Base-by-base conservation (phyloP, 1,140 invertebrate species). In the Tyrophagus putrescentiae region DNA sequence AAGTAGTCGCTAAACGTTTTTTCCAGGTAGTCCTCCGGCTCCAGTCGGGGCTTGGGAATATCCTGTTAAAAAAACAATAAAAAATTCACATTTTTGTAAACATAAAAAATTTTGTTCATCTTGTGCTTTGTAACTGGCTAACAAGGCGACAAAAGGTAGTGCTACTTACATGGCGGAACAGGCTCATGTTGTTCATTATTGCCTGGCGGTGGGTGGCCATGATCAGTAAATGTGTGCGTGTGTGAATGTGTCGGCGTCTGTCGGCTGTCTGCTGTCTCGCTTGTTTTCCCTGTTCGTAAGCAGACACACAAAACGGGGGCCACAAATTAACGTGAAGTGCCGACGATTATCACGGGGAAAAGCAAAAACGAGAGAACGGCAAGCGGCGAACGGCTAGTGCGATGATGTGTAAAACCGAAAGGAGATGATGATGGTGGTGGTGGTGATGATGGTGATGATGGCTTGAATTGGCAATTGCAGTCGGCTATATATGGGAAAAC, bases 1-100 rank as follows among this genome's bases (percentile, higher is more conserved):
- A 90, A 11, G 27, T 54, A 54, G 21, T 54, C 52, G 13, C 31
- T n/a, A 4, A 54, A 54, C 13, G 52, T 54, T 13, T 31, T 28
- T 16, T 54, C 52, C 28, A 54, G 13, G 25, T 4, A 54, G 27
- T 54, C 52, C 18, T 54, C 52, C 39, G n/a, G 13, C 39, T 29
- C 21, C 13, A 27, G 25, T 34, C n/a, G n/a, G n/a, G n/a, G n/a
- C n/a, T n/a, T n/a, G n/a, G n/a, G n/a, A n/a, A n/a, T n/a, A n/a
- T n/a, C n/a, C n/a, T n/a, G n/a, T n/a, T n/a, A n/a, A n/a, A n/a
- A n/a, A n/a, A n/a, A n/a, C n/a, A n/a, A n/a, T n/a, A n/a, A n/a
- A n/a, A n/a, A n/a, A n/a, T n/a, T n/a, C n/a, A n/a, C n/a, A n/a
- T 54, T 48, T 48, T 48, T 6, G 13, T 48, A 29, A 39, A 21